A percentile compares a stretch with the other conserved stretches of the same genome.
These are phyloP conservation scores for Psittacula derbiana DNA, from an alignment of 2,797 vertebrate genomes.

Conservation along the genomic window DNA sequence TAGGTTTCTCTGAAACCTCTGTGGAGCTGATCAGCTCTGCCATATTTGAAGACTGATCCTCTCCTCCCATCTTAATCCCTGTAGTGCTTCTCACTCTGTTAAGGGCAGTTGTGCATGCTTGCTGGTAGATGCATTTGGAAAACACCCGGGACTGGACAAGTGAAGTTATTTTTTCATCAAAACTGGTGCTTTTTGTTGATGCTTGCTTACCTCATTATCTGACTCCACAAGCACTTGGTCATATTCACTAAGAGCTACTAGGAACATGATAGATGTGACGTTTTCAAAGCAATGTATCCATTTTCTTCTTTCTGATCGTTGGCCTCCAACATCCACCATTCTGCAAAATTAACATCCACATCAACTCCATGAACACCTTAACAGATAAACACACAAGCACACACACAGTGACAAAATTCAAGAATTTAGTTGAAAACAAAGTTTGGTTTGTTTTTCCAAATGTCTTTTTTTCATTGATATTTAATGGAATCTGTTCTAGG, in stretches of 20 bases:
- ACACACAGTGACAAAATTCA: background rate
- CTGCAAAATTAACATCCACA: constrained; percentile 74
- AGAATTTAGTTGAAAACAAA: background rate
- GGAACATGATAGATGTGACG: constrained; percentile 96
- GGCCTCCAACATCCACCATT: constrained; percentile 96
- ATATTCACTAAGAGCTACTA: constrained; percentile 96
- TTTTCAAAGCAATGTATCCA: constrained; percentile 99
- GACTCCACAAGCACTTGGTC: constrained; percentile 96
- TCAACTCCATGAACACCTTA: constrained; percentile 30
- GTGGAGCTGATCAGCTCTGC: fast-evolving
- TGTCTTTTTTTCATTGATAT: background rate
- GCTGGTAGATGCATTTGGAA: background rate
- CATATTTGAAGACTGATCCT: background rate
- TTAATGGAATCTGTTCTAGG: background rate
- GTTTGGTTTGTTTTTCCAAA: background rate
- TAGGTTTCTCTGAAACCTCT: background rate
- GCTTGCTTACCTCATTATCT: constrained; percentile 88
- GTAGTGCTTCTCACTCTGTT: background rate
- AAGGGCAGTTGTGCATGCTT: background rate
- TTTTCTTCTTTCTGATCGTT: constrained; percentile 96
- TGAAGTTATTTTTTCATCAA: background rate
- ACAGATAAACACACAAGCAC: background rate
- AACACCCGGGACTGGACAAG: background rate
- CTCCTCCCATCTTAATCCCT: background rate
- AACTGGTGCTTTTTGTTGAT: background rate